Evolutionary conservation across 23 tunicate species (phyloP), one percentile per base, ranked within the genome.

Genomic region (Halocynthia roretzi): DNA sequence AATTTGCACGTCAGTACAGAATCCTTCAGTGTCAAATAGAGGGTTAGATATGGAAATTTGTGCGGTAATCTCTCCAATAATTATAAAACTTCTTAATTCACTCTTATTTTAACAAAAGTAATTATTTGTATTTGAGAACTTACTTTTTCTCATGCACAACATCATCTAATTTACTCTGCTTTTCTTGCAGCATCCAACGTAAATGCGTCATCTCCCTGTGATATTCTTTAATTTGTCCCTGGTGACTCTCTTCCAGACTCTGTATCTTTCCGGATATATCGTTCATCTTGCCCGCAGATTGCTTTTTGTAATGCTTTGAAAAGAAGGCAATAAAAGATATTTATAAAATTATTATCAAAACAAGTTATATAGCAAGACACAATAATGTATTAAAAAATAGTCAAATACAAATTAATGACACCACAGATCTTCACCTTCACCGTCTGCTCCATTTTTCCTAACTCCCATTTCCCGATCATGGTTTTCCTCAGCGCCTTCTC

Each of bases 361-460:
- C 44, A 31, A 0, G 44, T 31, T 31, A 31, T 31, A 31, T 31
- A 4, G 44, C 44, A 31, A 4, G 4, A 31, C 44, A 31, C 44
- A 31, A 31, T 31, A 31, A 0, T 31, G 44, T 31, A 31, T 31
- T 31, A 31, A 31, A 31, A 31, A 31, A 31, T 31, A 31, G 44
- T 31, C 4, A 31, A 31, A 31, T 31, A 31, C 44, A 31, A 31
- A 31, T 1, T 31, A 31, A 31, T 31, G 4, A 31, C 44, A 31
- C 44, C 44, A 60, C 2, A 2, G 2, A 60, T 15, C 5, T 56
- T 17, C 5, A 90, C 97, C 72, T 67, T 84, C 11, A 90, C 67
- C 0, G 97, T 71, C 64, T 90, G 82, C 62, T 90, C 97, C 97
- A 90, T 85, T 84, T 67, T 85, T 61, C 97, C 97, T 80, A 90